Percentiles rank a stretch among this genome's conserved stretches.
These are phyloP conservation scores for Strix uralensis DNA, from an alignment of 2,113 vertebrate genomes.

Conservation along the genomic window DNA sequence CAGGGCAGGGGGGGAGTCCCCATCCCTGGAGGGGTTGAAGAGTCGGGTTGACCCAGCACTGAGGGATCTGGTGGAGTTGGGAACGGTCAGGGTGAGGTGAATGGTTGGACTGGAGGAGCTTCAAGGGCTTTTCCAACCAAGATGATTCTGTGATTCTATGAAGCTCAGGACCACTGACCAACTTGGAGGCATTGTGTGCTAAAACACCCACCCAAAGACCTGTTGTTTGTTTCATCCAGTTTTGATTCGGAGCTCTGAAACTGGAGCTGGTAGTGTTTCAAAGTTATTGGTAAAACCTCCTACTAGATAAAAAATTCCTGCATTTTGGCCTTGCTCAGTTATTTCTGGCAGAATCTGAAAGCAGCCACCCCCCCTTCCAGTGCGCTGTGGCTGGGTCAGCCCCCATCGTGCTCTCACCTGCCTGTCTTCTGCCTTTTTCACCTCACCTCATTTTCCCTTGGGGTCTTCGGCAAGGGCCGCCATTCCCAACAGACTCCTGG, in stretches of 20 bases:
- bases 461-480: not conserved
- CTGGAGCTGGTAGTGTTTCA: not conserved
- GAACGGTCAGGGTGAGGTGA: no score
- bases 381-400: not conserved
- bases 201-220: not conserved
- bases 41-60: no score
- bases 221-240: accelerated
- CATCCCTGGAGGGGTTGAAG: no score
- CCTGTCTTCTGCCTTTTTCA: not conserved
- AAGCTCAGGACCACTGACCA: accelerated
- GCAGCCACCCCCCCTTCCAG: accelerated
- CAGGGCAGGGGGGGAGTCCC: no score
- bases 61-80: no score
- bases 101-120: no score
- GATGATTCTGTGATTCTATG: no score
- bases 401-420: not conserved
- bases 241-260: not conserved
- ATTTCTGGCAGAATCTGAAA: not conserved
- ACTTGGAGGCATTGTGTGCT: accelerated
- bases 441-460: not conserved
- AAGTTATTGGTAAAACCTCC: not conserved
- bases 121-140: no score
- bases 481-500: accelerated
- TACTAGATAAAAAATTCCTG: not conserved
- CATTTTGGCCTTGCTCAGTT: not conserved